Evolutionary conservation across 1,140 invertebrate genomes (phyloP).

Genomic region (Ruditapes philippinarum): DNA sequence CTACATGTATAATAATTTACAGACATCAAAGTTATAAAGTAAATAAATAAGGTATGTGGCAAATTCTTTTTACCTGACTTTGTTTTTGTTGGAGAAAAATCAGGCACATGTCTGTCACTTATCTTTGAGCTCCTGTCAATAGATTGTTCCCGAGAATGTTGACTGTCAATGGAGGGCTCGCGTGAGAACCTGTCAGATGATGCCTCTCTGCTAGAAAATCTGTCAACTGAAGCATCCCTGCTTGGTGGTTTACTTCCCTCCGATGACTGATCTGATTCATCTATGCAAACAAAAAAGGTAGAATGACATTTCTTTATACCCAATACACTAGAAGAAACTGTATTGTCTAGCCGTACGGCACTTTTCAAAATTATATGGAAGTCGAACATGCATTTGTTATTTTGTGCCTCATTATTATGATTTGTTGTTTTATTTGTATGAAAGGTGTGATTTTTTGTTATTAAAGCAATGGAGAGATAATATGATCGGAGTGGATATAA

Average conservation of each 20-base stretch:
- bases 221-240: conserved; percentile 61
- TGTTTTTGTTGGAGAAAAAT: not conserved
- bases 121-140: not conserved
- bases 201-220: conserved; percentile 66
- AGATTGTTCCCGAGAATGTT: not conserved
- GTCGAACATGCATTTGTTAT: too few relatives aligned
- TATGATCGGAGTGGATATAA: too few relatives aligned
- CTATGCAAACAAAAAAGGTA: not conserved
- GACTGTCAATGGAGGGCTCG: conserved; percentile 11
- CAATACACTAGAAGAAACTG: not conserved
- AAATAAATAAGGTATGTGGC: too few relatives aligned
- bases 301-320: not conserved
- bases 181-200: conserved; percentile 64
- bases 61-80: not conserved
- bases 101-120: not conserved
- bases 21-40: too few relatives aligned
- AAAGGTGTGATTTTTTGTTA: too few relatives aligned
- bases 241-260: conserved; percentile 57
- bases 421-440: too few relatives aligned
- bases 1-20: too few relatives aligned
- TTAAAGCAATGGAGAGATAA: too few relatives aligned
- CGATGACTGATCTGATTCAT: conserved; percentile 70
- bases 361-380: not conserved
- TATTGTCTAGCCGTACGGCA: not conserved
- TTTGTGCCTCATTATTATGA: too few relatives aligned